Percentiles rank a stretch among this genome's conserved stretches.
Evolutionary conservation across 37 sponge, comb jelly and placozoan species (phyloP).

Genomic region (Corticium candelabrum): DNA sequence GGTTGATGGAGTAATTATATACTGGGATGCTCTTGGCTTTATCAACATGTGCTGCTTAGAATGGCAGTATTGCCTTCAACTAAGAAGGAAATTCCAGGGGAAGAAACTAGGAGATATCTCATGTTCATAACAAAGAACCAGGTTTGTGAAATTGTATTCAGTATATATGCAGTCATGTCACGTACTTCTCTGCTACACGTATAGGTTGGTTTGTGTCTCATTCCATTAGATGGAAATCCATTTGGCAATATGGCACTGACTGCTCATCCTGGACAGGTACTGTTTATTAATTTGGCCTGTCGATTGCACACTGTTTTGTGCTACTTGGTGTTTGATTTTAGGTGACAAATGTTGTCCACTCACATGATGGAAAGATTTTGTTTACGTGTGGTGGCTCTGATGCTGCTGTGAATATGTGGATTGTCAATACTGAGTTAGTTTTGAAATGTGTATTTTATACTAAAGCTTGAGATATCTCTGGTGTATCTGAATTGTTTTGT

Average conservation of each 20-base stretch:
- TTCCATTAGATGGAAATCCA: conserved; percentile 95
- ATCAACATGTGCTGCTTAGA: too few relatives aligned
- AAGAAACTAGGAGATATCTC: too few relatives aligned
- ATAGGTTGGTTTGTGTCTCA: conserved; percentile 71
- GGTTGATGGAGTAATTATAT: too few relatives aligned
- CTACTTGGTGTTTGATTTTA: conserved; percentile 12
- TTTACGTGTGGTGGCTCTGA: conserved; percentile 84
- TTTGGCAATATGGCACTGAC: conserved; percentile 68
- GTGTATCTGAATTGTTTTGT: too few relatives aligned
- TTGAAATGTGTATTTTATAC: conserved; percentile 3
- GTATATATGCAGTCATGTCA: too few relatives aligned
- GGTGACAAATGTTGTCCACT: conserved; percentile 55
- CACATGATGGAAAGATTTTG: conserved; percentile 68
- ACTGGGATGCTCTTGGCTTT: too few relatives aligned
- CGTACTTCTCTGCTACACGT: too few relatives aligned
- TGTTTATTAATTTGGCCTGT: too few relatives aligned
- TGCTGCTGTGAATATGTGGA: conserved; percentile 78
- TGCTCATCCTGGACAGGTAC: conserved; percentile 76
- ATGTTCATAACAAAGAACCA: too few relatives aligned
- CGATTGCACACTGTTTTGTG: background rate
- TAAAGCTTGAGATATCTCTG: background rate
- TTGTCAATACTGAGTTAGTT: conserved; percentile 67
- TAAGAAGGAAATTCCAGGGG: too few relatives aligned
- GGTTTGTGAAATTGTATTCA: too few relatives aligned
- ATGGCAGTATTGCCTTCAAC: too few relatives aligned